phyloP scores from a whole-genome alignment of 2,113 vertebrate species.

The Scatophagus argus region DNA sequence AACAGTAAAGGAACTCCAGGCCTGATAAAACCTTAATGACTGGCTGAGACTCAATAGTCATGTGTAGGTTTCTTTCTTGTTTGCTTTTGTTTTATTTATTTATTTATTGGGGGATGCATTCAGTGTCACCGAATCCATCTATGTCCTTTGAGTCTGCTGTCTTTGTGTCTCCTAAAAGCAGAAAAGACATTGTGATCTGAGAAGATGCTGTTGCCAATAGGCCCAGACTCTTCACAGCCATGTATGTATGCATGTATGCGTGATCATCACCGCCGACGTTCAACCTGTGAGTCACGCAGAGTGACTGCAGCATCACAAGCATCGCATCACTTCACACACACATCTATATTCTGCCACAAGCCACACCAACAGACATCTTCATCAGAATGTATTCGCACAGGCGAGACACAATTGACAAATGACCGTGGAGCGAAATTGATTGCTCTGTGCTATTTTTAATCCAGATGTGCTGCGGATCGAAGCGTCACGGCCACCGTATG shows the following conservation, averaged over 20 bases:
- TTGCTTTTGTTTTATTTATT: too few species aligned
- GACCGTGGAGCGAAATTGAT: slow-evolving; percentile 13
- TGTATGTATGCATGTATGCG: too few species aligned
- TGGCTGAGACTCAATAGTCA: background rate
- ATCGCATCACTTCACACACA: slow-evolving; percentile 7
- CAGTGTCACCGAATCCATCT: background rate
- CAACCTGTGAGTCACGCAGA: slow-evolving; percentile 62
- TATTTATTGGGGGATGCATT: too few species aligned
- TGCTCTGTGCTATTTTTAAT: slow-evolving; percentile 33
- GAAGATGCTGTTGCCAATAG: background rate
- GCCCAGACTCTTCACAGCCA: slow-evolving; percentile 7
- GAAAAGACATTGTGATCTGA: background rate
- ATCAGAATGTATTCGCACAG: background rate
- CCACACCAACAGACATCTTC: background rate
- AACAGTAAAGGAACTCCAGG: background rate
- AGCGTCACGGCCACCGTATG: slow-evolving; percentile 40
- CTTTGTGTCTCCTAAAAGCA: rapidly evolving
- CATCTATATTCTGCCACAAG: background rate
- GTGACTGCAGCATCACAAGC: slow-evolving; percentile 57
- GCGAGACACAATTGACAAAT: background rate
- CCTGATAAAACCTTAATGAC: background rate
- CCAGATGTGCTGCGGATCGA: slow-evolving; percentile 45
- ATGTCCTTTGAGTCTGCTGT: background rate
- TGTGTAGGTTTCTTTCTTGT: background rate
- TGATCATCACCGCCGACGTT: slow-evolving; percentile 35